A percentile compares a stretch with the other conserved stretches of the same genome.
Evolutionary conservation across 2,113 vertebrate genomes (phyloP).

Genomic region (Paramisgurnus dabryanus): DNA sequence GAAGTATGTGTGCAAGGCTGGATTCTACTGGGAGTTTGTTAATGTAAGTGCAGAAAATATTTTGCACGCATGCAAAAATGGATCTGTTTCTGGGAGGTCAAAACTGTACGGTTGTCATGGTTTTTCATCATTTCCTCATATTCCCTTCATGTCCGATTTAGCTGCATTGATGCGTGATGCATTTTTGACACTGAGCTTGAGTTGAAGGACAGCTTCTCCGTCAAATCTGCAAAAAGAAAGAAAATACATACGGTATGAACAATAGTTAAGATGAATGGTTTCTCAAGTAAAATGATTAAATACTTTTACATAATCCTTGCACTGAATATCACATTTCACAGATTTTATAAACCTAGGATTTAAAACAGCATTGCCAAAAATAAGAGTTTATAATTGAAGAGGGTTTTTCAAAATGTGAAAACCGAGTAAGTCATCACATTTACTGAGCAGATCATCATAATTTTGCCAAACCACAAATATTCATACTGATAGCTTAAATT

Average conservation of each 20-base stretch:
- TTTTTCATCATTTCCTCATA: slow-evolving; percentile 64
- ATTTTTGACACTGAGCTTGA: slow-evolving; percentile 57
- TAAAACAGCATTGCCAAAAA: neutral
- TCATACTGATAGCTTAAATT: too few relatives aligned
- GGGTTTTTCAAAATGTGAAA: too few relatives aligned
- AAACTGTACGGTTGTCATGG: slow-evolving; percentile 60
- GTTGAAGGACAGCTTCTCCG: slow-evolving; percentile 45
- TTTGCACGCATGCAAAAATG: slow-evolving; percentile 11
- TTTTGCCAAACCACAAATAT: too few relatives aligned
- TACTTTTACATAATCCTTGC: too few relatives aligned
- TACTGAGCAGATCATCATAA: too few relatives aligned
- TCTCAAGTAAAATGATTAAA: neutral
- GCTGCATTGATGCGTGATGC: slow-evolving; percentile 47
- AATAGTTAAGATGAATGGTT: neutral
- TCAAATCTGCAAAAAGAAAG: slow-evolving; percentile 48
- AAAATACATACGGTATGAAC: neutral
- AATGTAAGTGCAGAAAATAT: slow-evolving; percentile 12
- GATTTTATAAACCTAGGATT: neutral
- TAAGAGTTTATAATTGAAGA: neutral
- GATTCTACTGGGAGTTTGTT: neutral
- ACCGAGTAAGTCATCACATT: too few relatives aligned
- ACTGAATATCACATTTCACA: too few relatives aligned
- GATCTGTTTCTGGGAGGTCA: slow-evolving; percentile 63
- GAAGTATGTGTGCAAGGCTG: slow-evolving; percentile 13
- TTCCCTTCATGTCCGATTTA: slow-evolving; percentile 58